These are phyloP conservation scores for Microvelia longipes DNA, from an alignment of 1,140 invertebrate genomes.

Conservation along the genomic window DNA sequence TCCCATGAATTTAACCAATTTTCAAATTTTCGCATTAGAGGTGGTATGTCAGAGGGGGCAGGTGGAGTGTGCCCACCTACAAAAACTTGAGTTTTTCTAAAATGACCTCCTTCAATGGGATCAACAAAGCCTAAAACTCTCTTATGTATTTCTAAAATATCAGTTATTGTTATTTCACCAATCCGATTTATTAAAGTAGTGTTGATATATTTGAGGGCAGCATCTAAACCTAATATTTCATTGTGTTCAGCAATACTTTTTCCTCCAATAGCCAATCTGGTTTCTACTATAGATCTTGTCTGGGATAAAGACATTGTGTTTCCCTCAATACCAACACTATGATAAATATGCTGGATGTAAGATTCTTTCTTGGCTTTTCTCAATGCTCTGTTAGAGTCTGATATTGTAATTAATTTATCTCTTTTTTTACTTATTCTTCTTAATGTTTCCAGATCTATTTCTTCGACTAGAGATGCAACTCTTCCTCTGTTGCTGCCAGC, in stretches of 20 bases:
- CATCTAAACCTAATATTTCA: conserved; percentile 85
- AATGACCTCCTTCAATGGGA: conserved; percentile 68
- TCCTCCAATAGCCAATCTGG: conserved; percentile 75
- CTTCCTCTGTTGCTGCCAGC: conserved; percentile 67
- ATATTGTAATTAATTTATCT: conserved; percentile 60
- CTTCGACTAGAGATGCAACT: conserved; percentile 75
- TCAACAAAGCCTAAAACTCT: conserved; percentile 87
- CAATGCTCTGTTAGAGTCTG: conserved; percentile 60
- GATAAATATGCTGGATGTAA: conserved; percentile 90
- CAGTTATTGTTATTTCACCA: conserved; percentile 56
- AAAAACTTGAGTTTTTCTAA: conserved; percentile 75
- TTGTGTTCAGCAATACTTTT: conserved; percentile 94
- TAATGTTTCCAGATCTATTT: conserved; percentile 66
- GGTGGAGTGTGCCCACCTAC: conserved; percentile 85
- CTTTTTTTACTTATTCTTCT: conserved; percentile 73
- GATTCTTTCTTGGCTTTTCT: conserved; percentile 80
- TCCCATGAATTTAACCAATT: conserved; percentile 63
- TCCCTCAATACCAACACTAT: conserved; percentile 93
- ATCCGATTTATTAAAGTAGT: conserved; percentile 65
- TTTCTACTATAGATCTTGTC: conserved; percentile 83
- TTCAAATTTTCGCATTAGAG: conserved; percentile 74
- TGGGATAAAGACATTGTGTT: conserved; percentile 92
- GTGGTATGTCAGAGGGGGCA: conserved; percentile 55
- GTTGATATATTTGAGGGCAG: conserved; percentile 91
- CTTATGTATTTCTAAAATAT: conserved; percentile 84